phyloP scores from a whole-genome alignment of 2,797 vertebrate genomes.

The Eulemur coronatus region DNA sequence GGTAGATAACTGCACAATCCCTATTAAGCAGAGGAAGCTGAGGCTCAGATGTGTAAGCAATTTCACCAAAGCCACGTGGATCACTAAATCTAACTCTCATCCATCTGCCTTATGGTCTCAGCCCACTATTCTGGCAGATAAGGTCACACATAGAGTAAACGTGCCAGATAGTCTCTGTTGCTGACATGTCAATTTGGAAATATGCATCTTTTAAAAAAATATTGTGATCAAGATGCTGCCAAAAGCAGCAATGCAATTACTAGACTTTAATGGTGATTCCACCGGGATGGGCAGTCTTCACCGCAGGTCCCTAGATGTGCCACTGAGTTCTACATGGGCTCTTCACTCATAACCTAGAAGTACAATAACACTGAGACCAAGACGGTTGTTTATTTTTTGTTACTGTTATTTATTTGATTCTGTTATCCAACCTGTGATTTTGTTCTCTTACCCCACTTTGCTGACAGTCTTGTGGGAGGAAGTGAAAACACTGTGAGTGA shows the following conservation, averaged over 20 bases:
- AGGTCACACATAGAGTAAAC: background rate
- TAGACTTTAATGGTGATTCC: background rate
- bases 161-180: background rate
- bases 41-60: background rate
- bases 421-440: slow-evolving; percentile 48
- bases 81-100: background rate
- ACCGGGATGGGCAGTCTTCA: background rate
- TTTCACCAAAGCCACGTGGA: background rate
- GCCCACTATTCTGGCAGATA: too few relatives aligned
- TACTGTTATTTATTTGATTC: background rate
- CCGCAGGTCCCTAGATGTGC: accelerated
- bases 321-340: background rate
- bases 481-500: slow-evolving; percentile 54
- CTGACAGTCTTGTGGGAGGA: slow-evolving; percentile 64
- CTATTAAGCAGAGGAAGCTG: background rate
- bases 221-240: background rate
- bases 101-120: background rate
- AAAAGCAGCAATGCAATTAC: background rate
- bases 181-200: background rate
- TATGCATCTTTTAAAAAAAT: background rate
- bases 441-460: slow-evolving; percentile 9
- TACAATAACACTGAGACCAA: background rate
- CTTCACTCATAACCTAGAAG: background rate
- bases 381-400: background rate
- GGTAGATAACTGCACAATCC: background rate